phyloP scores from a whole-genome alignment of 2,888 invertebrate genomes.

The Amiota communis region DNA sequence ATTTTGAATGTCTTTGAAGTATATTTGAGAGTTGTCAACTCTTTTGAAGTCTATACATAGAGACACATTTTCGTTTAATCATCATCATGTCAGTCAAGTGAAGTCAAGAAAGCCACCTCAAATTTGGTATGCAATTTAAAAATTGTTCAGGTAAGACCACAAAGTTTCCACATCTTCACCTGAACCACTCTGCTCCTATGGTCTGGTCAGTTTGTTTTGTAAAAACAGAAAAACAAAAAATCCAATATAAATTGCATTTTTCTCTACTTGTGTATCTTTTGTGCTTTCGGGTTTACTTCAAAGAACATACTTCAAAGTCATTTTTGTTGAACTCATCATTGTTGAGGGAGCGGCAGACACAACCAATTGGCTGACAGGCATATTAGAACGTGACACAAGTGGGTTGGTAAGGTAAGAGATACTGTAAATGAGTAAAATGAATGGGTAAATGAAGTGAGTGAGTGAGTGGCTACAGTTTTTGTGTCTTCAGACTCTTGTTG shows the following conservation, averaged over 20 bases:
- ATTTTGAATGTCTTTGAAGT: not conserved
- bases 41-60: not conserved
- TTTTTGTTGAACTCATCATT: not conserved
- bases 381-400: slow-evolving; percentile 28
- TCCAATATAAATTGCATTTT: slow-evolving; percentile 20
- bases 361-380: slow-evolving; percentile 28
- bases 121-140: too few species aligned
- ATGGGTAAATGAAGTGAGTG: too few species aligned
- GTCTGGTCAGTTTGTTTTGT: not conserved
- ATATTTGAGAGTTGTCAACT: not conserved
- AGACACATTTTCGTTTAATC: not conserved
- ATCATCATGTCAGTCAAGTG: slow-evolving; percentile 4
- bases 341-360: not conserved
- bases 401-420: too few species aligned
- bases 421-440: too few species aligned
- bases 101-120: not conserved
- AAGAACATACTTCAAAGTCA: slow-evolving; percentile 18
- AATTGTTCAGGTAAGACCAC: not conserved
- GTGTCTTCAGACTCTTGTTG: too few species aligned
- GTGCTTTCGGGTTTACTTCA: not conserved
- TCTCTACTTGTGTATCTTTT: not conserved
- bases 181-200: not conserved
- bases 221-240: slow-evolving; percentile 1
- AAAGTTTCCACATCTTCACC: not conserved
- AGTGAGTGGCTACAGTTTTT: too few species aligned